Evolutionary conservation across 2,113 vertebrate species (phyloP).

Genomic region (Cyanocitta stelleri): DNA sequence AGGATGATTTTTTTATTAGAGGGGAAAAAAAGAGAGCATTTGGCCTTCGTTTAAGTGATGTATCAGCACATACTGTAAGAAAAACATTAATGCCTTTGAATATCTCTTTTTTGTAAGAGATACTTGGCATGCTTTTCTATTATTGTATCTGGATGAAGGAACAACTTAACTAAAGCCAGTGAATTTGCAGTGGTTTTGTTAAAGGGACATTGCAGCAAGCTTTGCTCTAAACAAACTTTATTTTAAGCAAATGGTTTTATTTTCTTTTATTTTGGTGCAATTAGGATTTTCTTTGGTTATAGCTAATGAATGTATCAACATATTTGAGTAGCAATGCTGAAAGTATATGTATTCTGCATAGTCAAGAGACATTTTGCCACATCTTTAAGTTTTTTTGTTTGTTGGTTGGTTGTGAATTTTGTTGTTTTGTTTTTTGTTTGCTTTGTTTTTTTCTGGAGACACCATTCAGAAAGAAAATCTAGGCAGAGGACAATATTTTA

Average conservation of each 20-base stretch:
- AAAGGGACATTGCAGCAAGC: background rate
- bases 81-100: background rate
- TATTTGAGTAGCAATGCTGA: background rate
- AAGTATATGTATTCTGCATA: background rate
- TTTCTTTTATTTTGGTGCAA: background rate
- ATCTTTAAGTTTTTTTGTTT: background rate
- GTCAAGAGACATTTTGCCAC: background rate
- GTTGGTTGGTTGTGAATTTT: background rate
- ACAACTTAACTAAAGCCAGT: background rate
- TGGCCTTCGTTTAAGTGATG: background rate
- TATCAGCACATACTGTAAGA: background rate
- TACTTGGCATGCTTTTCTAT: background rate
- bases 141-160: background rate
- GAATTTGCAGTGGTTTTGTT: background rate
- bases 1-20: background rate
- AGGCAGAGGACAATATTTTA: background rate
- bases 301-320: background rate
- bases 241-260: background rate
- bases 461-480: background rate
- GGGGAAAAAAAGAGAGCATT: background rate
- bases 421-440: background rate
- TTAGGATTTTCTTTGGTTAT: background rate
- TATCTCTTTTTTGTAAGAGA: background rate
- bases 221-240: background rate
- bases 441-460: background rate